Evolutionary conservation across 1,140 invertebrate genomes (phyloP).

Genomic region (Coelopa frigida): DNA sequence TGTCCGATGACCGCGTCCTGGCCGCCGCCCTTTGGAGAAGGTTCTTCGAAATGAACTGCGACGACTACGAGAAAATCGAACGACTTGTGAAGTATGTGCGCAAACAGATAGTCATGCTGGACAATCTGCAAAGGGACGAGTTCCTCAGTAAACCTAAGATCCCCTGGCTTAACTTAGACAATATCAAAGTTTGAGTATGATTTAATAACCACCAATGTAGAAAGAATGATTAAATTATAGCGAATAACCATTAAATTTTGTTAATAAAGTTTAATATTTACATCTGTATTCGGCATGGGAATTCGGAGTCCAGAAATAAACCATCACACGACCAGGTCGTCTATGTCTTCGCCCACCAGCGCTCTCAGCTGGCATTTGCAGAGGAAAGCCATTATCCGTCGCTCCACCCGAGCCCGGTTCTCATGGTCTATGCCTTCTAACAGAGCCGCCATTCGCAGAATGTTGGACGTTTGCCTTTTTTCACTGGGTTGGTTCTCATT

Average conservation of each 20-base stretch:
- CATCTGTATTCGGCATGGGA: not conserved
- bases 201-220: not conserved
- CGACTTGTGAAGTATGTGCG: slow-evolving; percentile 62
- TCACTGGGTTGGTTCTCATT: no score
- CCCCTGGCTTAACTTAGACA: slow-evolving; percentile 41
- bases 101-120: slow-evolving; percentile 55
- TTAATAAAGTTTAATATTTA: no score
- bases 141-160: slow-evolving; percentile 43
- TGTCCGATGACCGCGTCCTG: slow-evolving; percentile 62
- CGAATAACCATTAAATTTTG: not conserved
- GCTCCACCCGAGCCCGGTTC: slow-evolving; percentile 18
- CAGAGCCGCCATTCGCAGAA: slow-evolving; percentile 20
- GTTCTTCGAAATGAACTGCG: slow-evolving; percentile 58
- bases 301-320: not conserved
- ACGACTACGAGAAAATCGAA: slow-evolving; percentile 57
- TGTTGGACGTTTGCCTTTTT: no score
- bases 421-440: slow-evolving; percentile 18
- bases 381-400: slow-evolving; percentile 30
- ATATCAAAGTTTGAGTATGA: slow-evolving; percentile 12
- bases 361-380: slow-evolving; percentile 34
- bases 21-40: slow-evolving; percentile 78
- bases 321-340: slow-evolving; percentile 22
- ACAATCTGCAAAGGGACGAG: slow-evolving; percentile 41
- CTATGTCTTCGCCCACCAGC: slow-evolving; percentile 21
- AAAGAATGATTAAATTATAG: not conserved